These are phyloP conservation scores for Calyptommatus sinebrachiatus DNA, from an alignment of 2,113 vertebrate genomes.

Conservation along the genomic window DNA sequence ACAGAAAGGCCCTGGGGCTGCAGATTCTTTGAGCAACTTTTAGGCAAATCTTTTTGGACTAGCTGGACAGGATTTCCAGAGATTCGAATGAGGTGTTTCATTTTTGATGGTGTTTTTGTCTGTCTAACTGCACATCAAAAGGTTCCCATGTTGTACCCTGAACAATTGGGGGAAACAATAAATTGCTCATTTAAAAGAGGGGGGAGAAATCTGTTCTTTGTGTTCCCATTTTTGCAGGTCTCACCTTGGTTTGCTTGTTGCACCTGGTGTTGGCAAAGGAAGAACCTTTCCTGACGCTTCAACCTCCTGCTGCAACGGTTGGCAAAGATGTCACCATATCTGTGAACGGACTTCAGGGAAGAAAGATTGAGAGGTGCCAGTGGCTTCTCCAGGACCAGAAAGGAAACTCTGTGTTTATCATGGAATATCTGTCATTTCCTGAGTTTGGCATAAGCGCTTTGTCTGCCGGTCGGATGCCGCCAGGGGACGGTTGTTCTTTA, in stretches of 20 bases:
- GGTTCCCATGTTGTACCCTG: no score
- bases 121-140: no score
- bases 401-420: accelerated
- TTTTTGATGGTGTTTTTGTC: no score
- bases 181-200: no score
- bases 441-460: no score
- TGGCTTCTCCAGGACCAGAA: accelerated
- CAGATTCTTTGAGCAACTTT: no score
- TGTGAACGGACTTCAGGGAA: accelerated
- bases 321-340: background rate
- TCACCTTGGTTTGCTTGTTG: background rate
- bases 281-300: background rate
- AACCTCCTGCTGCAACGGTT: background rate
- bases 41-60: no score
- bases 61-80: no score
- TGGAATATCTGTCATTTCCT: background rate
- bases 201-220: background rate
- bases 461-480: background rate
- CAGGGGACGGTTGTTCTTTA: background rate
- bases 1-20: no score
- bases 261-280: background rate
- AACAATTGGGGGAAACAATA: no score
- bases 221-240: background rate
- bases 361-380: background rate
- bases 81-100: no score